phyloP scores from a whole-genome alignment of 2,797 vertebrate genomes.

The Ficedula albicollis region DNA sequence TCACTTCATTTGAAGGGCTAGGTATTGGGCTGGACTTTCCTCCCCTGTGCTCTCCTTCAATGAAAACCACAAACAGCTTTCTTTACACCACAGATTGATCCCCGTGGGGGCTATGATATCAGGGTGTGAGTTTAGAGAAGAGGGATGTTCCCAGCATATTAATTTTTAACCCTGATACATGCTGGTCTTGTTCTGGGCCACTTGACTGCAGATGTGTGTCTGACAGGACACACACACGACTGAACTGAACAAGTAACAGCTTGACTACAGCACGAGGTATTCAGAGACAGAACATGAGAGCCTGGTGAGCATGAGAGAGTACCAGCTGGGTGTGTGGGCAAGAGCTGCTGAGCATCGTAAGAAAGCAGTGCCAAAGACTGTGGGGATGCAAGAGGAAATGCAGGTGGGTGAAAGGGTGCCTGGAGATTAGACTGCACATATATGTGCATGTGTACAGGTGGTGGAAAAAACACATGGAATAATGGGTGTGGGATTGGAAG shows the following conservation, averaged over 20 bases:
- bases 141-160: accelerated
- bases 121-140: background rate
- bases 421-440: accelerated
- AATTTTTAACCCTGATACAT: background rate
- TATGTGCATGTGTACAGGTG: accelerated
- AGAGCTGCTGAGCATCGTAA: accelerated
- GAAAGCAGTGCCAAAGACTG: background rate
- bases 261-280: background rate
- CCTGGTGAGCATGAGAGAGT: accelerated
- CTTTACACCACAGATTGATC: conserved; percentile 23
- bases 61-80: conserved; percentile 56
- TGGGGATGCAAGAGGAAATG: background rate
- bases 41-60: conserved; percentile 16
- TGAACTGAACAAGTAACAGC: background rate
- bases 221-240: background rate
- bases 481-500: background rate
- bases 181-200: background rate
- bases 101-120: background rate
- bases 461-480: background rate
- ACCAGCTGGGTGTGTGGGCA: background rate
- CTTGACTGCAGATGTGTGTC: background rate
- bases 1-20: conserved; percentile 76
- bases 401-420: background rate
- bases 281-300: background rate
- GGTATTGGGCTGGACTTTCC: conserved; percentile 43